These are phyloP conservation scores for Planiliza haematocheilus DNA, from an alignment of 2,113 vertebrate species.

Conservation along the genomic window DNA sequence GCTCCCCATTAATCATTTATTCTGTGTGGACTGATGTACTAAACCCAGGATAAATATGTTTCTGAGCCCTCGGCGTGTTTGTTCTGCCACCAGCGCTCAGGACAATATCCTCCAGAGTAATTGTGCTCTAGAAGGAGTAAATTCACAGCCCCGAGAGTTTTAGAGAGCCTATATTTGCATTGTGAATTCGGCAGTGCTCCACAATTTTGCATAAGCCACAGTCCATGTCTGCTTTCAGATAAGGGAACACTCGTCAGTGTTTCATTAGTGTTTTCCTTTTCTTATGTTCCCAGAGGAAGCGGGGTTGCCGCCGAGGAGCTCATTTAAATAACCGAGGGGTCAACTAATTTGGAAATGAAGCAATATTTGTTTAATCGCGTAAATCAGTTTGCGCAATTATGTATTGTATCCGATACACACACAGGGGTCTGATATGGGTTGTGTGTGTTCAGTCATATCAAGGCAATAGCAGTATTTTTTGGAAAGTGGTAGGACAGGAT, in stretches of 20 bases:
- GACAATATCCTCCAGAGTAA: conserved; percentile 31
- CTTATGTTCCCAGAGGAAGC: background rate
- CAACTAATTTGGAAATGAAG: conserved; percentile 22
- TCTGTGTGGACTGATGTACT: conserved; percentile 30
- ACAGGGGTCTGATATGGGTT: background rate
- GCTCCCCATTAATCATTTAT: conserved; percentile 65
- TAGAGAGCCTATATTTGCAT: conserved; percentile 56
- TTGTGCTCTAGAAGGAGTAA: conserved; percentile 14
- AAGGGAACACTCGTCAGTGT: conserved; percentile 20
- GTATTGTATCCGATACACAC: conserved; percentile 11
- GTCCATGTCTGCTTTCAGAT: conserved; percentile 37
- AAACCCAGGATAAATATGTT: conserved; percentile 62
- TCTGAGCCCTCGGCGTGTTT: conserved; percentile 31
- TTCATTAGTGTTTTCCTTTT: conserved; percentile 35
- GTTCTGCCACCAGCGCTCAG: conserved; percentile 28
- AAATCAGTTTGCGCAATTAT: background rate
- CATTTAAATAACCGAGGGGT: conserved; percentile 8
- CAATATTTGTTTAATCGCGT: conserved; percentile 2
- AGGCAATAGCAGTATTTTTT: conserved; percentile 30
- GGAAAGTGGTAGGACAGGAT: conserved; percentile 75
- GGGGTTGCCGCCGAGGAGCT: conserved; percentile 3
- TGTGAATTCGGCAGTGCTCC: conserved; percentile 43
- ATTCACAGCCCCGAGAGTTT: conserved; percentile 33
- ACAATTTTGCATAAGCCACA: conserved; percentile 48
- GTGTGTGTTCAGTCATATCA: conserved; percentile 23